Conservation (phyloP, 92 coral and sea anemone species). For the Montipora capitata region DNA sequence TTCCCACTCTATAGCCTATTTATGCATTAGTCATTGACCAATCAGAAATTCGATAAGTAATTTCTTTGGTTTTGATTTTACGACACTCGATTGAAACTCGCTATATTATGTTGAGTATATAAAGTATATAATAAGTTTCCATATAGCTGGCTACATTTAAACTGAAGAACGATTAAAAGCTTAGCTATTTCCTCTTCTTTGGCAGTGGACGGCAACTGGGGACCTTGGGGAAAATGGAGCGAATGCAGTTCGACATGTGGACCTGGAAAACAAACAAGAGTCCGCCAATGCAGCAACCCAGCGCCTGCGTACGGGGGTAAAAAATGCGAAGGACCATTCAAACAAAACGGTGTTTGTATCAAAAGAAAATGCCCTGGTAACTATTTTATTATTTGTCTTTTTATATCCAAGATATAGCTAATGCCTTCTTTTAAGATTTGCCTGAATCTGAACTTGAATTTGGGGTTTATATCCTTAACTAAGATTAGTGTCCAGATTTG, state of each 20-base stretch:
- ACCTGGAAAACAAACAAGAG: slow-evolving; percentile 48
- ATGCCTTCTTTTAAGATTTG: background rate
- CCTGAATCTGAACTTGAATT: background rate
- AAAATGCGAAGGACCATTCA: slow-evolving; percentile 36
- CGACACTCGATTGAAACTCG: no score
- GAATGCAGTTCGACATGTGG: slow-evolving; percentile 61
- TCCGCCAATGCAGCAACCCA: slow-evolving; percentile 45
- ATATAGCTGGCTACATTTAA: no score
- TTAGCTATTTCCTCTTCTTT: background rate
- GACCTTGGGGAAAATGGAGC: slow-evolving; percentile 61
- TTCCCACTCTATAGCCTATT: no score
- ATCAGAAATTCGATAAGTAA: no score
- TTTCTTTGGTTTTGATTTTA: no score
- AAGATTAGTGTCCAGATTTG: no score
- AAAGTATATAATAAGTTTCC: no score
- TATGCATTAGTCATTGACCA: no score
- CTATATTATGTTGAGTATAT: no score
- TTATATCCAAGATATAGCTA: background rate
- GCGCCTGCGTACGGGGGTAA: slow-evolving; percentile 54
- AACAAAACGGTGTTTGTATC: slow-evolving; percentile 20
- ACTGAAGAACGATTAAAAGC: no score
- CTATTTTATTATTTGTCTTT: no score
- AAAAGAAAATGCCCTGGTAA: slow-evolving; percentile 37
- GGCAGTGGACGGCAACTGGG: slow-evolving; percentile 48
- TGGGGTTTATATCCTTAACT: no score